These are phyloP conservation scores for Drosophila repleta DNA, from an alignment of 1,140 invertebrate genomes.

Conservation along the genomic window DNA sequence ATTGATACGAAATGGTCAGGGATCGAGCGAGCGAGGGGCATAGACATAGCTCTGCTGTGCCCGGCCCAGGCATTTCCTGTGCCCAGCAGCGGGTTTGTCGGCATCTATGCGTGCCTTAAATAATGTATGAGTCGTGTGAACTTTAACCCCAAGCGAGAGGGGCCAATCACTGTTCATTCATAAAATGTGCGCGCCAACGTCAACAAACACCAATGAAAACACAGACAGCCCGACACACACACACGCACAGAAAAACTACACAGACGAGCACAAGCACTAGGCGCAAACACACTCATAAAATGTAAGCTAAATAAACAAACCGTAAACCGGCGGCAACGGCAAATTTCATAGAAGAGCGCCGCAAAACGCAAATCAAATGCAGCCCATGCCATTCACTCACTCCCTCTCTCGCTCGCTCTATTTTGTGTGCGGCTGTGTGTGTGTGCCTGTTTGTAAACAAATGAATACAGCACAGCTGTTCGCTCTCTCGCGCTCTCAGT, in stretches of 20 bases:
- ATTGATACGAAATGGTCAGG: conserved; percentile 86
- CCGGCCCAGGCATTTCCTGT: conserved; percentile 88
- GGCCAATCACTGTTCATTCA: conserved; percentile 56
- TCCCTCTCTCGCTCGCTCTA: not conserved
- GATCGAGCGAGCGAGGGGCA: conserved; percentile 70
- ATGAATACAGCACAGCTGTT: conserved; percentile 50
- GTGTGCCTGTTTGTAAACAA: conserved; percentile 61
- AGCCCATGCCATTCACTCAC: not conserved
- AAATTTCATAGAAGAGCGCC: conserved; percentile 21
- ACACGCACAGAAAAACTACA: not conserved
- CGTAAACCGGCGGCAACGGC: conserved; percentile 40
- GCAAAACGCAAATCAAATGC: conserved; percentile 39
- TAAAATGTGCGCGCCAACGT: conserved; percentile 66
- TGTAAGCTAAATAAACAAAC: conserved; percentile 78
- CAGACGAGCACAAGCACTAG: conserved; percentile 12
- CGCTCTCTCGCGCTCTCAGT: conserved; percentile 21
- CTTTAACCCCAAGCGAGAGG: conserved; percentile 44
- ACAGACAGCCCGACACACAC: conserved; percentile 10
- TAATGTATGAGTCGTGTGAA: conserved; percentile 61
- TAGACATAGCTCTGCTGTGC: conserved; percentile 86
- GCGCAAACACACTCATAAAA: conserved; percentile 53
- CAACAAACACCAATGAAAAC: conserved; percentile 17
- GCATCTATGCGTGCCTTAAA: conserved; percentile 41
- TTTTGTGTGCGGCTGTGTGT: conserved; percentile 38
- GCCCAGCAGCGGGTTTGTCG: conserved; percentile 87